These are phyloP conservation scores for Coccyzus lansbergi DNA, from an alignment of 2,797 vertebrate genomes.

Conservation along the genomic window DNA sequence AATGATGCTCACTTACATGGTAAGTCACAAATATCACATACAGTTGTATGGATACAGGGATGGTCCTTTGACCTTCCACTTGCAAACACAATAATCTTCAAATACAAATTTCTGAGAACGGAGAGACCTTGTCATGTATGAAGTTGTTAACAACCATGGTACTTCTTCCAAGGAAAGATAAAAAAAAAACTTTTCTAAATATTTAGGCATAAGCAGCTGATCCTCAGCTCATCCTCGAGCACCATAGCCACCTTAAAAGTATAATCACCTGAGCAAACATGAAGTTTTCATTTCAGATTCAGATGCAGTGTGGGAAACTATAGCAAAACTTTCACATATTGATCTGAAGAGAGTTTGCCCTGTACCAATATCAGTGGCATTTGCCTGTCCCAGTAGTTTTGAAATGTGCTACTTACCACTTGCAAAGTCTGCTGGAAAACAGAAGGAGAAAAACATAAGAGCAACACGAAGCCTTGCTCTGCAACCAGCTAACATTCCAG, in stretches of 20 bases:
- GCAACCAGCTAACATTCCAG: neutral
- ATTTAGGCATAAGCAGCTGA: neutral
- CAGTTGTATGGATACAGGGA: neutral
- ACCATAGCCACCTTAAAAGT: neutral
- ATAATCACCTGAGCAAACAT: neutral
- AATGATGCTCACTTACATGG: neutral
- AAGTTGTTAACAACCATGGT: neutral
- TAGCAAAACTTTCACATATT: neutral
- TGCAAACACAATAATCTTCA: neutral
- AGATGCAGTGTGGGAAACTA: neutral
- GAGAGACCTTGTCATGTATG: neutral
- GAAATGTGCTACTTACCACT: neutral
- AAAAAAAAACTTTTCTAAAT: neutral
- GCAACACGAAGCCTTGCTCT: neutral
- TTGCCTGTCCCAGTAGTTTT: neutral
- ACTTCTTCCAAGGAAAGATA: neutral
- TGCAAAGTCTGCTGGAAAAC: neutral
- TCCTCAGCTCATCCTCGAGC: neutral
- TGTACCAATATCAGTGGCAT: neutral
- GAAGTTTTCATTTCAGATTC: neutral
- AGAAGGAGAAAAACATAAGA: neutral
- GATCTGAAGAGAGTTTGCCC: neutral
- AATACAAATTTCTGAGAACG: neutral
- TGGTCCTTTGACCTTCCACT: neutral
- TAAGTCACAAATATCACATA: neutral